Base-by-base conservation (phyloP, 2,113 vertebrate genomes). In the Marcusenius ussheri region DNA sequence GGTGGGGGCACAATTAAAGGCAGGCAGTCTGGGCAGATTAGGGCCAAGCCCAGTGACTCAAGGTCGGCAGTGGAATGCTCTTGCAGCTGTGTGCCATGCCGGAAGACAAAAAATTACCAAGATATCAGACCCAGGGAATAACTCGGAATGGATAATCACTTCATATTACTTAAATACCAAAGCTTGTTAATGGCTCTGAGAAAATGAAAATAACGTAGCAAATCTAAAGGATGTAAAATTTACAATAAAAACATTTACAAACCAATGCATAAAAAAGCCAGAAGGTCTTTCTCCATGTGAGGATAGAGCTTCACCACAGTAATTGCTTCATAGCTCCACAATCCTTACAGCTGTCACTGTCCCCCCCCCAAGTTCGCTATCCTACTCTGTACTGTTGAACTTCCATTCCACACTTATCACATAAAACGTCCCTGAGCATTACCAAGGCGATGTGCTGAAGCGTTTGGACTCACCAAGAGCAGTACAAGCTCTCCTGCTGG, bases 401-500 rank as follows among this genome's bases (percentile, higher is more conserved):
- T 42, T 80, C 35, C 35, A 42, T 17, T 9, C 70, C 62, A 66
- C n/a, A 11, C 62, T 66, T 27, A 27, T 8, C 62, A 27, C 62
- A 27, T 6, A 49, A 31, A 39, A 6, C 10, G 5, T 13, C 35
- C 85, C 83, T 45, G 77, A 50, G 3, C 5, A 2, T 15, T 10
- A 70, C 39, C 51, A n/a, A n/a, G 15, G 35, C 17, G 2, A 47
- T 24, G 42, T 13, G 15, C 87, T 6, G 13, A 46, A 35, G 1
- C 39, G 10, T 0, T 27, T 17, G 49, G 8, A 51, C 97, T 96
- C 95, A 99, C 98, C 98, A 99, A 90, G 98, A 98, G 91, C 96
- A 98, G 94, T 97, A 97, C 3, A 97, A 95, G 91, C 93, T 98
- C 95, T 97, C 97, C 92, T 98, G 97, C 93, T 99, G 98, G 80